Evolutionary conservation across 2,888 invertebrate species (phyloP).

Genomic region (Pharmacophagus antenor): DNA sequence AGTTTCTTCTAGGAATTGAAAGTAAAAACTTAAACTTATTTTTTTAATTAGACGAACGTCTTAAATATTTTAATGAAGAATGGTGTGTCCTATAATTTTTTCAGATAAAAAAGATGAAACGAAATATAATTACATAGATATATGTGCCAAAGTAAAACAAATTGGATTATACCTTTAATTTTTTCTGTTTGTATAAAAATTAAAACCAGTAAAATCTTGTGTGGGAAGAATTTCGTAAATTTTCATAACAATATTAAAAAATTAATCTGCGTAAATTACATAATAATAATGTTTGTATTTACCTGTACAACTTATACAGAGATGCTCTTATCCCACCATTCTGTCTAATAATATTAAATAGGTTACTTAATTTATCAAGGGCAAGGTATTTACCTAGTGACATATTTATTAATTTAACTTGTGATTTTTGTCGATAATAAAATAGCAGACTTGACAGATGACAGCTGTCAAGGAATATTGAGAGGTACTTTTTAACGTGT

Average conservation of each 20-base stretch:
- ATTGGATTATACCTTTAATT: too few relatives aligned
- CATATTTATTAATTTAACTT: constrained; percentile 26
- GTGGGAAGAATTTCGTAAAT: too few relatives aligned
- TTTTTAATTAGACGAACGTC: too few relatives aligned
- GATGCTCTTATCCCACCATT: constrained; percentile 87
- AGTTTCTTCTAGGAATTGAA: too few relatives aligned
- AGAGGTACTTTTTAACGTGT: background rate
- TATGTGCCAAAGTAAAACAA: too few relatives aligned
- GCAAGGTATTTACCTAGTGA: constrained; percentile 84
- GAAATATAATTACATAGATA: too few relatives aligned
- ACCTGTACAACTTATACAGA: constrained; percentile 88
- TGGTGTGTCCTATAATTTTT: too few relatives aligned
- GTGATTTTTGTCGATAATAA: constrained; percentile 4
- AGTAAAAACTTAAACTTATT: too few relatives aligned
- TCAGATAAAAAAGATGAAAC: too few relatives aligned
- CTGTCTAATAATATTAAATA: constrained; percentile 84
- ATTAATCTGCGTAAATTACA: constrained; percentile 50
- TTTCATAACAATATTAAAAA: background rate
- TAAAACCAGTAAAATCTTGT: too few relatives aligned
- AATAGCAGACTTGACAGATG: constrained; percentile 13
- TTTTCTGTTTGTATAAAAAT: too few relatives aligned
- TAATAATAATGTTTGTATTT: constrained; percentile 51
- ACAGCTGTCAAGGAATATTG: background rate
- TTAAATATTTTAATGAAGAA: too few relatives aligned
- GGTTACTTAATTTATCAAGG: constrained; percentile 84